phyloP scores from a whole-genome alignment of 2,113 vertebrate species.

The Genyomyrus donnyi region DNA sequence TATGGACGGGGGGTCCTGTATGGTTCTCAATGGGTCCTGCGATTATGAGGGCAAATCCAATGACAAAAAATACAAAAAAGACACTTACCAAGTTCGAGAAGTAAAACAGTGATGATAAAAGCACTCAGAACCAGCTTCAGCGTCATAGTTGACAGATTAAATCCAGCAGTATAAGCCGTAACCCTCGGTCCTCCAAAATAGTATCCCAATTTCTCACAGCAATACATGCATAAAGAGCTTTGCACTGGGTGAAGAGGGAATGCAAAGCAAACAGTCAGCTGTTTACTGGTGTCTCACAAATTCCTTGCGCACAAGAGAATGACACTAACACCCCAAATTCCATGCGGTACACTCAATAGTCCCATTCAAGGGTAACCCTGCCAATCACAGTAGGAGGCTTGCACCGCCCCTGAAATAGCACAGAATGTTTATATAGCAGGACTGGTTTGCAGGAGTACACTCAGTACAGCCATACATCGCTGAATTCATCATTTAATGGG shows the following conservation, averaged over 20 bases:
- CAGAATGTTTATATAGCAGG: constrained; percentile 56
- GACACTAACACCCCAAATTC: constrained; percentile 46
- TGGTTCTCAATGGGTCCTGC: neutral
- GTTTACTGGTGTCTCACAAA: constrained; percentile 52
- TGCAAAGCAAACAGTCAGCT: constrained; percentile 42
- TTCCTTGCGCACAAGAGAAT: constrained; percentile 46
- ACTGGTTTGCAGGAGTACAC: neutral
- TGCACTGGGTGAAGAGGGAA: constrained; percentile 23
- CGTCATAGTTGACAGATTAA: constrained; percentile 39
- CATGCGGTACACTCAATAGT: constrained; percentile 51
- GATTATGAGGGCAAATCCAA: neutral
- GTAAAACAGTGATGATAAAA: constrained; percentile 45
- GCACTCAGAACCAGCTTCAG: constrained; percentile 39
- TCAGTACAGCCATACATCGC: neutral
- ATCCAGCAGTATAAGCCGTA: neutral
- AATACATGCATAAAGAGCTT: constrained; percentile 1
- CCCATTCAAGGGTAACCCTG: constrained; percentile 48
- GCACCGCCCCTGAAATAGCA: constrained; percentile 44
- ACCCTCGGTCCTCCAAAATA: neutral
- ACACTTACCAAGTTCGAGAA: constrained; percentile 63
- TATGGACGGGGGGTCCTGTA: neutral
- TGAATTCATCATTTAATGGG: neutral
- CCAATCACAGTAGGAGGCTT: constrained; percentile 47
- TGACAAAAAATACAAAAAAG: constrained; percentile 10
- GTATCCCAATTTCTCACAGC: neutral